Evolutionary conservation across 2,797 vertebrate species (phyloP), one percentile per base, ranked within the genome.

Genomic region (Bufotes viridis): DNA sequence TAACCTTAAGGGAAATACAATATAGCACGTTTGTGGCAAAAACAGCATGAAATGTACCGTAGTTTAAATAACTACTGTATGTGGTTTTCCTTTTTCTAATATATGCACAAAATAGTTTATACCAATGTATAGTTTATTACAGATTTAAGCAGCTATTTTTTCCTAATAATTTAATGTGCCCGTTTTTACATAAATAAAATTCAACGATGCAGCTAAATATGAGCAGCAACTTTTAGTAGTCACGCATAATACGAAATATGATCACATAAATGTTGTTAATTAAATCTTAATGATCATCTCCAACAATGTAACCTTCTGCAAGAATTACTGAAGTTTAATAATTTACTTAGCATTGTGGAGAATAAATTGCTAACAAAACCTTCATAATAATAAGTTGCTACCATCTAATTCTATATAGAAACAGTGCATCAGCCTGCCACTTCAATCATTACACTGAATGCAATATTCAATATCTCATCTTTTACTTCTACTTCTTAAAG

Each of bases 191-290:
- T 26, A 74, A 74, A 51, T 61, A 7, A n/a, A 63, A 65, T 76
- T 63, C 15, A 76, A 87, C 11, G n/a, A 58, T 70, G 17, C 1
- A 13, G 20, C 75, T 88, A 69, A 70, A 83, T 83, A 76, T 7
- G 34, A 74, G 11, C 7, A 20, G n/a, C 14, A 58, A 29, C 29
- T 78, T 58, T 70, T 13, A 69, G 60, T 51, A 78, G 76, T 78
- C 60, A 67, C 15, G 60, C 61, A 76, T 76, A 78, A 57, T 83
- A 60, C 10, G 49, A 78, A 76, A 79, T 67, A 65, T 58, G 29
- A 70, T 60, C 78, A 26, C 51, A 69, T 78, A 78, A 83, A 29
- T 34, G 61, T 70, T 65, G 70, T 78, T 84, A 78, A 84, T 88
- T 84, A 78, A 70, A 78, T n/a, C 55, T n/a, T 61, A 60, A n/a